phyloP scores from a whole-genome alignment of 1,140 invertebrate genomes.

The Euschistus heros region DNA sequence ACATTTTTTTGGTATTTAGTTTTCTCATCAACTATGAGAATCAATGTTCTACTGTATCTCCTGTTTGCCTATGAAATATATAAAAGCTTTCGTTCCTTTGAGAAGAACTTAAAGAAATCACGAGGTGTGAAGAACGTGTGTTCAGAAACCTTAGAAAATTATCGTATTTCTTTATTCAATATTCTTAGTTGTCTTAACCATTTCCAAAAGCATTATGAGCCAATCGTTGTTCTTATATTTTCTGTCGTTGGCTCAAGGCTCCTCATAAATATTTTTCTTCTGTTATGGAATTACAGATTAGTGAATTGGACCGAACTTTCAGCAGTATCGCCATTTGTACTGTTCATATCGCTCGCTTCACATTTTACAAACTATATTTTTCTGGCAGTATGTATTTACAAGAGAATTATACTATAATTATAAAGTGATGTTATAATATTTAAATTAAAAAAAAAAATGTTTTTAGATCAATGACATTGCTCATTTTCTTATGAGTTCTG shows the following conservation, averaged over 20 bases:
- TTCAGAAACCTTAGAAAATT: not conserved
- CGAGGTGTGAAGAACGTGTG: not conserved
- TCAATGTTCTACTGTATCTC: not conserved
- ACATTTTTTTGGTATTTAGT: not conserved
- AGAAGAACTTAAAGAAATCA: not conserved
- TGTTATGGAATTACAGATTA: not conserved
- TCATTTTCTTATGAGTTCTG: too few relatives aligned
- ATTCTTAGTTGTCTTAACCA: not conserved
- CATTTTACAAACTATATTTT: not conserved
- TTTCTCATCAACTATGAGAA: not conserved
- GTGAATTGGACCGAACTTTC: not conserved
- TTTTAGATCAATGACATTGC: not conserved
- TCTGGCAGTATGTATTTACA: not conserved
- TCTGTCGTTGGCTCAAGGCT: not conserved
- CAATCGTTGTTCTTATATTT: not conserved
- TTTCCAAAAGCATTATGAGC: not conserved
- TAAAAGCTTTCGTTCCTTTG: not conserved
- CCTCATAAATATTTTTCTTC: not conserved
- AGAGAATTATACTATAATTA: not conserved
- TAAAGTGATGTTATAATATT: not conserved
- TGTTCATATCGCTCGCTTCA: not conserved
- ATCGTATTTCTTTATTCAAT: not conserved
- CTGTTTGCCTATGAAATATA: not conserved
- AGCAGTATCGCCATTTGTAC: not conserved
- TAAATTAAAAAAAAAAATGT: not conserved